These are phyloP conservation scores for Drosophila tristis DNA, from an alignment of 1,140 invertebrate species.

Conservation along the genomic window DNA sequence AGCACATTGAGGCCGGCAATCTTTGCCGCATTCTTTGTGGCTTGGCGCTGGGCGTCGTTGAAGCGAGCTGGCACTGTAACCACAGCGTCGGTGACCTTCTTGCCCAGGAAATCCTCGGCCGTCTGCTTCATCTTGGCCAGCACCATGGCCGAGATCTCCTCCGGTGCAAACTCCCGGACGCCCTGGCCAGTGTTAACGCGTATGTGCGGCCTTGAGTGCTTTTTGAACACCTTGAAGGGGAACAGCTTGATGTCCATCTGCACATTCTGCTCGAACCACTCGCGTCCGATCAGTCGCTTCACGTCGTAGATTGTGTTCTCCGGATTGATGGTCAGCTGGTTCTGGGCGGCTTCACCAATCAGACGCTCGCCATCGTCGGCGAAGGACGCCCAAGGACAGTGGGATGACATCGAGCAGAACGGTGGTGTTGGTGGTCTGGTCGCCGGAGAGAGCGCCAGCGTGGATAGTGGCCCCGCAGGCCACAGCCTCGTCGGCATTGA, in stretches of 20 bases:
- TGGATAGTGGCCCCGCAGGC: conserved; percentile 99
- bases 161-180: conserved; percentile 95
- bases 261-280: conserved; percentile 95
- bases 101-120: conserved; percentile 98
- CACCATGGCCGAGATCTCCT: conserved; percentile 99
- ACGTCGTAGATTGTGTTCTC: conserved; percentile 99
- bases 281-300: conserved; percentile 97
- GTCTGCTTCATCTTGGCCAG: conserved; percentile 99
- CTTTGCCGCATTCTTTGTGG: conserved; percentile 96
- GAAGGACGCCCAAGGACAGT: conserved; percentile 98
- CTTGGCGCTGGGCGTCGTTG: conserved; percentile 98
- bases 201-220: conserved; percentile 94
- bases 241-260: conserved; percentile 98
- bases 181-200: conserved; percentile 90
- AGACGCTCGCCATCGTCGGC: conserved; percentile 97
- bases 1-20: conserved; percentile 98
- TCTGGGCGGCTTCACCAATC: conserved; percentile 98
- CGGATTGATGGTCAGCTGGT: conserved; percentile 98
- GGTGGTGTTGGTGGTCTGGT: conserved; percentile 97
- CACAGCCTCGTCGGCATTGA: conserved; percentile 99
- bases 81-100: conserved; percentile 98
- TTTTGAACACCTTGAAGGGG: conserved; percentile 93
- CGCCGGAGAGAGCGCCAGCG: conserved; percentile 94
- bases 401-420: conserved; percentile 99
- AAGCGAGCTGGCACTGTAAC: conserved; percentile 99